Evolutionary conservation across 2,797 vertebrate genomes (phyloP).

Genomic region (Chelmon rostratus): DNA sequence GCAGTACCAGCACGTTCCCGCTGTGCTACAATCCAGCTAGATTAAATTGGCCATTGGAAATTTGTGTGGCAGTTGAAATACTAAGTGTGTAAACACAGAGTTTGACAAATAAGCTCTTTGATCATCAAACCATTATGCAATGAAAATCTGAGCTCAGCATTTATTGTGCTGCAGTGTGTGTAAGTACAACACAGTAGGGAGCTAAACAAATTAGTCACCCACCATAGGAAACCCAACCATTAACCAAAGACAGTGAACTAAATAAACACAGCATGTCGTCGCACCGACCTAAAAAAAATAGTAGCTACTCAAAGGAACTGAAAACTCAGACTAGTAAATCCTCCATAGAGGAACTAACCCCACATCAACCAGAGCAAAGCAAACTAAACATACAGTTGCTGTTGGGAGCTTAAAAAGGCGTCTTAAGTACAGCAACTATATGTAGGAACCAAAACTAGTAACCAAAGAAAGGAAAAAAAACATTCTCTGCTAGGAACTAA

Average conservation of each 20-base stretch:
- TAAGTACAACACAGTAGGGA: neutral
- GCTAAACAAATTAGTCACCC: neutral
- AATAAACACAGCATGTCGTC: neutral
- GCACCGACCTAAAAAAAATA: neutral
- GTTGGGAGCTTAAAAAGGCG: neutral
- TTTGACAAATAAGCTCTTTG: constrained; percentile 33
- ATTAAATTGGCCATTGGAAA: neutral
- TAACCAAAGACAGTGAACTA: too few species aligned
- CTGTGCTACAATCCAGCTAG: neutral
- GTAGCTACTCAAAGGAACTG: neutral
- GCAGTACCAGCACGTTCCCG: neutral
- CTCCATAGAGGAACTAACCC: neutral
- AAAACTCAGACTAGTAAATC: neutral
- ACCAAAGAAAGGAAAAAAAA: neutral
- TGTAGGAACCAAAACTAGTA: neutral
- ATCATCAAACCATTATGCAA: constrained; percentile 4
- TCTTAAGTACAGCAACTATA: neutral
- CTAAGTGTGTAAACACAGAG: neutral
- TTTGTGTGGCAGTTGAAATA: neutral
- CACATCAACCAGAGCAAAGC: too few species aligned
- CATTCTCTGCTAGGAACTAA: neutral
- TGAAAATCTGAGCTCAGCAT: neutral
- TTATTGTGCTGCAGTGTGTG: neutral
- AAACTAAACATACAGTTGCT: neutral
- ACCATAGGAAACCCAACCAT: neutral